Percentiles rank a stretch among this genome's conserved stretches.
Evolutionary conservation across 2,888 invertebrate species (phyloP).

Genomic region (Lasioglossum calceatum): DNA sequence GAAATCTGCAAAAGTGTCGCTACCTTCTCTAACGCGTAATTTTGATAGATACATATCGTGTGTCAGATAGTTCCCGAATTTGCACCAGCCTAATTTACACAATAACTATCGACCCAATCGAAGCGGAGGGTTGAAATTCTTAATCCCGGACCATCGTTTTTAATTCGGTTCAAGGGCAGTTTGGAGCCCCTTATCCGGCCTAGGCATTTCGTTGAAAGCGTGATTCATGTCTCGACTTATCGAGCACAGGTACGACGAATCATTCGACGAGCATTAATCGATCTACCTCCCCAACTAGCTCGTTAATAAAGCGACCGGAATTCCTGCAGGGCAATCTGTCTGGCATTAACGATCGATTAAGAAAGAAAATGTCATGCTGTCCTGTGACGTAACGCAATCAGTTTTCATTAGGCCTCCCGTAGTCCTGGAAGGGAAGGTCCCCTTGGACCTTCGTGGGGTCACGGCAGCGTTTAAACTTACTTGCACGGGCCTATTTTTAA

Average conservation of each 20-base stretch:
- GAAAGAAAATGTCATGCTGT: slow-evolving; percentile 51
- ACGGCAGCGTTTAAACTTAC: background rate
- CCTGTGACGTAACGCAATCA: slow-evolving; percentile 45
- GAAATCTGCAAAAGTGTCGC: too few relatives aligned
- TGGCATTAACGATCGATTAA: slow-evolving; percentile 33
- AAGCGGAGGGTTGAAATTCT: background rate
- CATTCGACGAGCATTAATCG: slow-evolving; percentile 63
- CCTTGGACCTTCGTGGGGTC: background rate
- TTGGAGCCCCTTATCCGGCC: background rate
- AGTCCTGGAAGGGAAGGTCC: slow-evolving; percentile 5
- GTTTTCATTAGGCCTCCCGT: slow-evolving; percentile 31
- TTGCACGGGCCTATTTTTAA: background rate
- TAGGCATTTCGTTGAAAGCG: background rate
- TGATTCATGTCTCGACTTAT: background rate
- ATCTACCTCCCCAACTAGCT: slow-evolving; percentile 60
- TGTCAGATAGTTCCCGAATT: background rate
- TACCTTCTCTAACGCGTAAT: too few relatives aligned
- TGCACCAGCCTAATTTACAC: background rate
- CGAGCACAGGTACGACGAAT: slow-evolving; percentile 18
- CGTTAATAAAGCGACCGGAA: slow-evolving; percentile 69
- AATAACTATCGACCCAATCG: background rate
- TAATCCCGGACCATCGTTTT: background rate
- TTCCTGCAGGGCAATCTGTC: slow-evolving; percentile 68
- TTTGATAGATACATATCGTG: too few relatives aligned
- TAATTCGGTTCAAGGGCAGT: background rate